Percentiles rank a stretch among this genome's conserved stretches.
Evolutionary conservation across 2,113 vertebrate species (phyloP).

Genomic region (Pteruthius melanotis): DNA sequence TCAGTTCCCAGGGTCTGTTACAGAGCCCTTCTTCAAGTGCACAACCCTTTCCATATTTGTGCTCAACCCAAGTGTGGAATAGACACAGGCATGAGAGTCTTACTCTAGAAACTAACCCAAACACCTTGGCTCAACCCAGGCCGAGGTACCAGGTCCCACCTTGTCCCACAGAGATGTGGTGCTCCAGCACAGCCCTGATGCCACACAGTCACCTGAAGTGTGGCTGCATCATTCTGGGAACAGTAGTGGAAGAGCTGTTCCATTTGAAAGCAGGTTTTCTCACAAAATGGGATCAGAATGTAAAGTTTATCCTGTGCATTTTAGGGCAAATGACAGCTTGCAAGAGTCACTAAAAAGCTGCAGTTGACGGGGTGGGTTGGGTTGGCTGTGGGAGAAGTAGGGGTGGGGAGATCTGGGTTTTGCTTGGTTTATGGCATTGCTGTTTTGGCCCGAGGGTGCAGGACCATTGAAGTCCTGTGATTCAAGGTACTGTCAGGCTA

Average conservation of each 20-base stretch:
- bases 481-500: not conserved
- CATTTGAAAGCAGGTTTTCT: not conserved
- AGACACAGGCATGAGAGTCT: not conserved
- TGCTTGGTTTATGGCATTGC: not conserved
- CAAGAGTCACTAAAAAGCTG: not conserved
- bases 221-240: not conserved
- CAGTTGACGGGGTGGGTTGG: not conserved
- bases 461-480: not conserved
- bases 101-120: not conserved
- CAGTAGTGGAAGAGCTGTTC: not conserved
- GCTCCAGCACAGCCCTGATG: not conserved
- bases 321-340: not conserved
- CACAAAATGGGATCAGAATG: not conserved
- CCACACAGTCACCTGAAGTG: not conserved
- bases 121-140: not conserved
- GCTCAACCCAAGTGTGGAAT: not conserved
- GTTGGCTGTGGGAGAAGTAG: not conserved
- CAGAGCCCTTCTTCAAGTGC: not conserved
- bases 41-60: not conserved
- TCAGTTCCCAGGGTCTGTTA: not conserved
- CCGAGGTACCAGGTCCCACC: not conserved
- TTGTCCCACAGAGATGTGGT: fast-evolving
- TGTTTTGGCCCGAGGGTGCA: not conserved
- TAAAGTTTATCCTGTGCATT: not conserved
- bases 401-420: not conserved